phyloP scores from a whole-genome alignment of 2,888 invertebrate species.

The Fragum sueziense region DNA sequence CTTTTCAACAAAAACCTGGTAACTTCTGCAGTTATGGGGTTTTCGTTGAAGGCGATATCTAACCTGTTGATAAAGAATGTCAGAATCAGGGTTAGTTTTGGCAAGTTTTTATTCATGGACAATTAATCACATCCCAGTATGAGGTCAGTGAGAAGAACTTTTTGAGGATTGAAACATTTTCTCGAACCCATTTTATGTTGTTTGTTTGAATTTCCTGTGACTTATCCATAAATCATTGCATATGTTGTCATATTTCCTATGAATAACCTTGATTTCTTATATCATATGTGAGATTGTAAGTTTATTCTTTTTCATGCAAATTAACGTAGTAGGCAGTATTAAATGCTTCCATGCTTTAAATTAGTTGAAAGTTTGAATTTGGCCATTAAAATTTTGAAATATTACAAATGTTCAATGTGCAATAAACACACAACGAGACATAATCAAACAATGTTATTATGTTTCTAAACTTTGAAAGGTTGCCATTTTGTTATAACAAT shows the following conservation, averaged over 20 bases:
- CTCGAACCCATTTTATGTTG: constrained; percentile 11
- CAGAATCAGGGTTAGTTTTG: no score
- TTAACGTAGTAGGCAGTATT: not conserved
- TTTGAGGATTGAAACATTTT: constrained; percentile 23
- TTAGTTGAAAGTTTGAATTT: not conserved
- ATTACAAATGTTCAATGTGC: not conserved
- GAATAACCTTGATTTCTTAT: not conserved
- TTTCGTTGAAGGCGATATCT: no score
- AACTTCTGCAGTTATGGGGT: no score
- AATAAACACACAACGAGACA: not conserved
- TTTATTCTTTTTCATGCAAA: no score
- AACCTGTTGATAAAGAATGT: no score
- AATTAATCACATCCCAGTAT: no score
- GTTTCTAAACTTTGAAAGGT: not conserved
- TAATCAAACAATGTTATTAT: not conserved
- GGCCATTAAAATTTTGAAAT: not conserved
- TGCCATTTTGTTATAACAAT: constrained; percentile 10
- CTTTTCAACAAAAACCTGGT: no score
- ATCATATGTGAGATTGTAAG: no score
- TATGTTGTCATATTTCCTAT: not conserved
- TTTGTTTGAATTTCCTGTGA: not conserved
- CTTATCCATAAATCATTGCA: not conserved
- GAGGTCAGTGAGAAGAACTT: not conserved
- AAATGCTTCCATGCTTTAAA: not conserved
- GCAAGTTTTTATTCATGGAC: no score